A percentile compares a stretch with the other conserved stretches of the same genome.
Conservation (phyloP, 2,797 vertebrate genomes). For the Sebastes steindachneri region DNA sequence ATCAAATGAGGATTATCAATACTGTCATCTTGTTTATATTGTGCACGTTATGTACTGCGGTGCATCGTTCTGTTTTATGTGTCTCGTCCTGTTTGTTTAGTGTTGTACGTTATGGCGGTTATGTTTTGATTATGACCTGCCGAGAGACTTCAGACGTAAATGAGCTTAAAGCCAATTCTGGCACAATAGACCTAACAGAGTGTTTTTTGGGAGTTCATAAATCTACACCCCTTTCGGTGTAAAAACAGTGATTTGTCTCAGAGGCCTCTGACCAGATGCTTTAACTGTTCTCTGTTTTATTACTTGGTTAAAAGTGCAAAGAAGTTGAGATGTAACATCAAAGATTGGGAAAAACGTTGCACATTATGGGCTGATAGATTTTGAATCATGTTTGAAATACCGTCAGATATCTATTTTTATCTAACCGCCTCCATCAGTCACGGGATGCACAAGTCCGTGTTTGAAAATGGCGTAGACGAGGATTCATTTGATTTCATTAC, state of each 20-base stretch:
- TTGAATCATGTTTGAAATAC: neutral
- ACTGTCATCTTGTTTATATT: neutral
- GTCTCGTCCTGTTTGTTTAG: neutral
- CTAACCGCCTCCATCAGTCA: neutral
- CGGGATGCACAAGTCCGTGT: neutral
- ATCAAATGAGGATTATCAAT: neutral
- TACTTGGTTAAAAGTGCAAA: neutral
- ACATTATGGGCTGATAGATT: neutral
- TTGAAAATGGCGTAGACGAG: neutral
- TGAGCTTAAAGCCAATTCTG: neutral
- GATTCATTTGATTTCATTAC: neutral
- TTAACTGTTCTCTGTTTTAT: neutral
- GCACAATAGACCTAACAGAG: neutral
- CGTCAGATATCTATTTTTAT: neutral
- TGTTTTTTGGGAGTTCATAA: neutral
- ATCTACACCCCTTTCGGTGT: neutral
- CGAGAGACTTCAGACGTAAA: neutral
- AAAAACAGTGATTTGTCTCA: neutral
- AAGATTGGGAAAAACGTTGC: neutral
- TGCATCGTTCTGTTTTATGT: neutral
- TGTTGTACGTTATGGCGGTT: neutral
- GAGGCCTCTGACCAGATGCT: no score
- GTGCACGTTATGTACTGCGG: neutral
- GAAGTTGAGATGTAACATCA: neutral
- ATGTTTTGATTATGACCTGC: neutral